phyloP scores from a whole-genome alignment of 2,797 vertebrate species.

The Diplodus puntazzo region DNA sequence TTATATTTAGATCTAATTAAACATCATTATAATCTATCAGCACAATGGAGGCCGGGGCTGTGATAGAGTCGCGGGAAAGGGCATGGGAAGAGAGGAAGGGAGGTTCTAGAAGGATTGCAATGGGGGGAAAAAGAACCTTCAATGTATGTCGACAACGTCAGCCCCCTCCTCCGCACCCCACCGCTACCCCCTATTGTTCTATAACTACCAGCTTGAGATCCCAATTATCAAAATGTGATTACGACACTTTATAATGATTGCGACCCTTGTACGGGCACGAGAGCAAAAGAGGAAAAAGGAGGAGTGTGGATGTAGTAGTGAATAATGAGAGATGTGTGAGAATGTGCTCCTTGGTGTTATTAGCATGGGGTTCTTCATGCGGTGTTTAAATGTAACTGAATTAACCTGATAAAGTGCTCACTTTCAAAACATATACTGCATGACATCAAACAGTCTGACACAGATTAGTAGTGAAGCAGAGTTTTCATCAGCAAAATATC shows the following conservation, averaged over 20 bases:
- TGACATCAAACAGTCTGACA: not conserved
- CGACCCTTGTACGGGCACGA: constrained; percentile 33
- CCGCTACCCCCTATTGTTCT: constrained; percentile 42
- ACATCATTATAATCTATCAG: constrained; percentile 83
- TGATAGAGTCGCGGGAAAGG: constrained; percentile 60
- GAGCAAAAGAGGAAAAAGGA: constrained; percentile 33
- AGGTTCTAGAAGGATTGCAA: constrained; percentile 28
- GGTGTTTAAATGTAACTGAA: constrained; percentile 42
- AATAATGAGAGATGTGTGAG: constrained; percentile 56
- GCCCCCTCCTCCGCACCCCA: not conserved
- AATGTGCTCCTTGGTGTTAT: constrained; percentile 34
- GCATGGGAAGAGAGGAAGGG: constrained; percentile 23
- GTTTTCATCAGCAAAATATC: constrained; percentile 5
- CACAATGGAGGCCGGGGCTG: constrained; percentile 66
- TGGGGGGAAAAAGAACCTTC: constrained; percentile 15
- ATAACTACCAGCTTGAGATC: constrained; percentile 53
- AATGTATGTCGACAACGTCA: constrained; percentile 35
- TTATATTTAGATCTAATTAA: constrained; percentile 87
- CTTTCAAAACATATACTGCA: constrained; percentile 10
- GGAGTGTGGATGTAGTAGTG: constrained; percentile 39
- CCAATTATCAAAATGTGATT: constrained; percentile 71
- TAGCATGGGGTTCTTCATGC: constrained; percentile 28
- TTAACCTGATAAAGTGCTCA: constrained; percentile 25
- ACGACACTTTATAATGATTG: constrained; percentile 64
- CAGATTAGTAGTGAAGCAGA: not conserved